These are phyloP conservation scores for Isichthys henryi DNA, from an alignment of 2,113 vertebrate genomes.

Conservation along the genomic window DNA sequence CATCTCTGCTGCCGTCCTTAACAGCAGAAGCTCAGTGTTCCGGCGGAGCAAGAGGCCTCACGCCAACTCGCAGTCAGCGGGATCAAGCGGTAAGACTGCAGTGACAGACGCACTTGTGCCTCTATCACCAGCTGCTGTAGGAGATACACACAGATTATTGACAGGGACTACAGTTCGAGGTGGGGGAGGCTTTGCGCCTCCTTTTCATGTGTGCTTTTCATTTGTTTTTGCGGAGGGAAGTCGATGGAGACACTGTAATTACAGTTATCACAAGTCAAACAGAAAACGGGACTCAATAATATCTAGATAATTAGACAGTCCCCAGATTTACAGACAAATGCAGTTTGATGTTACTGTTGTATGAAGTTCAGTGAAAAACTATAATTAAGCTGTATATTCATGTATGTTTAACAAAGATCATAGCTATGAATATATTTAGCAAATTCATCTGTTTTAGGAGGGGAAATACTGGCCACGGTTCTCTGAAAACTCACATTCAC, in stretches of 20 bases:
- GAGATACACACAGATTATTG: conserved; percentile 52
- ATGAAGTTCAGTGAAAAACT: background rate
- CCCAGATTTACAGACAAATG: background rate
- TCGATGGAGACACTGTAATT: conserved; percentile 62
- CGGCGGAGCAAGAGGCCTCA: background rate
- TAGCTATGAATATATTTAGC: background rate
- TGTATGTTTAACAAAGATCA: background rate
- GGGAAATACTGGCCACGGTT: background rate
- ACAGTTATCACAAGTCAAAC: conserved; percentile 64
- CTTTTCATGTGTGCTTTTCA: conserved; percentile 51
- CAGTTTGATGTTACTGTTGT: background rate
- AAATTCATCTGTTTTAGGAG: background rate
- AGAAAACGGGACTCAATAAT: conserved; percentile 29
- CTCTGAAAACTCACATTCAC: background rate
- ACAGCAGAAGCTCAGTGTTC: background rate
- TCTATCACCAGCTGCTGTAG: conserved; percentile 32
- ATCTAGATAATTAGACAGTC: background rate
- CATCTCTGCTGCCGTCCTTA: background rate
- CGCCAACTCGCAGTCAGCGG: conserved; percentile 36
- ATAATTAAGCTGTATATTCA: background rate
- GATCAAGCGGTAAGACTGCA: conserved; percentile 46
- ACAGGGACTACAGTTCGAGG: conserved; percentile 41
- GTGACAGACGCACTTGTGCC: conserved; percentile 58
- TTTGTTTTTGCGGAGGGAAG: conserved; percentile 58
- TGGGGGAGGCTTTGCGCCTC: conserved; percentile 39